phyloP scores from a whole-genome alignment of 1,140 invertebrate species.

The Zaprionus camerounensis region DNA sequence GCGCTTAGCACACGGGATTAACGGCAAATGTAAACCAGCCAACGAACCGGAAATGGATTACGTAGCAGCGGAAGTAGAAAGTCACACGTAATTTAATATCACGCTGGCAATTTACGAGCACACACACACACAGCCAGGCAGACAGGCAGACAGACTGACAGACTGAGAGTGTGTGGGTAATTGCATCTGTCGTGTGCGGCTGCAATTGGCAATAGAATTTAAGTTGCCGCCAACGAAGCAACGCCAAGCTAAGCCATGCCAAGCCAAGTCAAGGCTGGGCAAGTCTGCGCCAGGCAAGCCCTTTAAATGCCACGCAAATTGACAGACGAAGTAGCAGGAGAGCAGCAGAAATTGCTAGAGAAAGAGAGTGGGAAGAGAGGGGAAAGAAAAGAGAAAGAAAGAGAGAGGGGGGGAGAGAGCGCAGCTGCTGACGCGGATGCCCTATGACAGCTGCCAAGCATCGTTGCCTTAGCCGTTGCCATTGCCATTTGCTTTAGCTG shows the following conservation, averaged over 20 bases:
- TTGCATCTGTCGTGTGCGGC: slow-evolving; percentile 46
- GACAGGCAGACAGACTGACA: background rate
- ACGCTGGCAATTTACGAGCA: slow-evolving; percentile 73
- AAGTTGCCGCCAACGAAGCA: slow-evolving; percentile 26
- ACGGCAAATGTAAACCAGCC: slow-evolving; percentile 76
- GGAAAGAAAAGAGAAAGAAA: background rate
- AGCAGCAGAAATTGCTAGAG: background rate
- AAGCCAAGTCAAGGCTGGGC: background rate
- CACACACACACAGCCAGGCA: slow-evolving; percentile 18
- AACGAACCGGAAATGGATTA: slow-evolving; percentile 81
- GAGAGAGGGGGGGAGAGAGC: background rate
- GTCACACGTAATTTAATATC: slow-evolving; percentile 82
- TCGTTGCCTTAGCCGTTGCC: slow-evolving; percentile 2
- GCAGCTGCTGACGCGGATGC: background rate
- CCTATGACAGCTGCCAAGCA: slow-evolving; percentile 28
- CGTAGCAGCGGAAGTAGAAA: slow-evolving; percentile 75
- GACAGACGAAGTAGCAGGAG: slow-evolving; percentile 25
- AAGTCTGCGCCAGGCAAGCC: slow-evolving; percentile 13
- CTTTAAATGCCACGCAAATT: slow-evolving; percentile 41
- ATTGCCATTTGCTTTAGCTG: background rate
- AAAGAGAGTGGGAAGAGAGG: background rate
- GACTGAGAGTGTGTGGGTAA: slow-evolving; percentile 27
- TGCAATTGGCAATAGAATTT: slow-evolving; percentile 60
- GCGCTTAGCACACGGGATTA: slow-evolving; percentile 78
- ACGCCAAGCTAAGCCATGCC: slow-evolving; percentile 5